phyloP scores from a whole-genome alignment of 2,888 invertebrate species.

The Volucella inflata region DNA sequence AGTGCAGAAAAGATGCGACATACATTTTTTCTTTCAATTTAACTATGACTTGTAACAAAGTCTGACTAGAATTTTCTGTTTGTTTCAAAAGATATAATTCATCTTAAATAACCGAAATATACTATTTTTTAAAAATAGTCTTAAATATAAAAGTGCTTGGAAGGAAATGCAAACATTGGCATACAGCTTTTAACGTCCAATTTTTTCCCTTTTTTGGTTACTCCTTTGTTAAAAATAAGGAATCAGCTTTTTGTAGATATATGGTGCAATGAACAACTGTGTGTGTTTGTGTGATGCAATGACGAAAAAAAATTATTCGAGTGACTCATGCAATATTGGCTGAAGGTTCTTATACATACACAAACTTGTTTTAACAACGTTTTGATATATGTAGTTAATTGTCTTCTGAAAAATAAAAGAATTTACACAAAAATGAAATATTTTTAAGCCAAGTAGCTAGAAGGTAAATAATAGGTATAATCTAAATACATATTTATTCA shows the following conservation, averaged over 20 bases:
- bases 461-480: no score
- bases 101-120: neutral
- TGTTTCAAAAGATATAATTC: neutral
- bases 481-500: no score
- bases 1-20: conserved; percentile 51
- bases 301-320: conserved; percentile 33
- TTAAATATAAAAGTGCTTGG: no score
- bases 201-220: conserved; percentile 1
- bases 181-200: neutral
- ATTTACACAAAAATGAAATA: no score
- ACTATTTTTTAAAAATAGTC: no score
- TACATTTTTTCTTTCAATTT: no score
- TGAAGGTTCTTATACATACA: conserved; percentile 36
- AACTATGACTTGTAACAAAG: no score
- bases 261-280: conserved; percentile 11
- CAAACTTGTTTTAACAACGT: conserved; percentile 23
- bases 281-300: conserved; percentile 38
- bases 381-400: conserved; percentile 9
- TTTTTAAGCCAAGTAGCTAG: no score
- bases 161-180: neutral
- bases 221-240: conserved; percentile 18
- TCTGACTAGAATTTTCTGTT: neutral
- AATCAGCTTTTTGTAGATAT: conserved; percentile 26
- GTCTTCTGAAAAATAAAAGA: no score
- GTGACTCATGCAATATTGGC: conserved; percentile 61